Percentiles rank a stretch among this genome's conserved stretches.
Conservation (phyloP, 92 coral and sea anemone species). For the Plumapathes pennacea region DNA sequence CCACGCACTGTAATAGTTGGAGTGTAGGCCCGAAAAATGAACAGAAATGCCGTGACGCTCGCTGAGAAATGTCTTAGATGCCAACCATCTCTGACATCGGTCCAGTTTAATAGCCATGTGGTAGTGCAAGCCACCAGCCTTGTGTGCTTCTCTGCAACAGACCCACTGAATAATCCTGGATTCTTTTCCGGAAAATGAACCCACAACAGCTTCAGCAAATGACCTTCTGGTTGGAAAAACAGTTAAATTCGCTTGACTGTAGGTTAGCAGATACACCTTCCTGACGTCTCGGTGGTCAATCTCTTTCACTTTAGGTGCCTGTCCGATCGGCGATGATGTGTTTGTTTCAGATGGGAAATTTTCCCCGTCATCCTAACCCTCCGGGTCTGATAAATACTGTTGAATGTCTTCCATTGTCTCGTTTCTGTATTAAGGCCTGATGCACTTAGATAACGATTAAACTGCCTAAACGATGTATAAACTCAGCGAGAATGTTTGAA, state of each 20-base stretch:
- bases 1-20: constrained; percentile 42
- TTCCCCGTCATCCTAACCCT: no score
- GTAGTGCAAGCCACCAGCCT: constrained; percentile 17
- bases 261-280: constrained; percentile 22
- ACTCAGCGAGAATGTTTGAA: no score
- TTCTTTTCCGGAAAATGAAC: constrained; percentile 8
- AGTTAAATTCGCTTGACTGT: constrained; percentile 20
- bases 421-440: no score
- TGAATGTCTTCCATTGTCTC: no score
- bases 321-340: no score
- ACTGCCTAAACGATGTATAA: no score
- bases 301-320: constrained; percentile 13
- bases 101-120: constrained; percentile 36
- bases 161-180: constrained; percentile 34
- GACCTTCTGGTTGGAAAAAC: constrained; percentile 15
- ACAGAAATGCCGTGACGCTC: constrained; percentile 28
- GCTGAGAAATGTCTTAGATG: constrained; percentile 9
- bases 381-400: no score
- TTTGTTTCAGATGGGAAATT: no score
- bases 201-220: constrained; percentile 21
- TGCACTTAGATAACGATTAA: no score
- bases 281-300: constrained; percentile 9
- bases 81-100: constrained; percentile 28
- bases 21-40: constrained; percentile 39
- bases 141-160: constrained; percentile 22